Conservation (phyloP, 2,888 invertebrate genomes). For the Sylvicola cinctus region DNA sequence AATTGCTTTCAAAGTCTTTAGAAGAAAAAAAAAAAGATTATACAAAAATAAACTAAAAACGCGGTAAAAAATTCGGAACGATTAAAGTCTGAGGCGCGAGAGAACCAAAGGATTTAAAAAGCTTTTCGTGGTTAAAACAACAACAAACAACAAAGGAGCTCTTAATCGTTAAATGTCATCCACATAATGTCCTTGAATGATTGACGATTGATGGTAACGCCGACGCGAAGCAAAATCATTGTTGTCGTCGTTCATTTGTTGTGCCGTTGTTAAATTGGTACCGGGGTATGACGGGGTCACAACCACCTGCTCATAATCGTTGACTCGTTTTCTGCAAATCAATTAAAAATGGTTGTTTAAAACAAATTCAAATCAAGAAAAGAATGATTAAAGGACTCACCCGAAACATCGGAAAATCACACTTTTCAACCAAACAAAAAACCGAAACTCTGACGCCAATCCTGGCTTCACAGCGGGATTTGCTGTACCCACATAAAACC, state of each 20-base stretch:
- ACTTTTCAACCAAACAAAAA: constrained; percentile 58
- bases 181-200: constrained; percentile 33
- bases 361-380: constrained; percentile 3
- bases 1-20: no score
- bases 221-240: constrained; percentile 83
- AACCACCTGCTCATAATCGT: constrained; percentile 69
- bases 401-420: constrained; percentile 53
- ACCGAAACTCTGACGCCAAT: constrained; percentile 59
- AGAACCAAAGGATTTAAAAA: no score
- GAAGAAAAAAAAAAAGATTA: no score
- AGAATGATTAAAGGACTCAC: constrained; percentile 27
- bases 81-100: no score
- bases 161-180: constrained; percentile 6
- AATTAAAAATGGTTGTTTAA: constrained; percentile 5
- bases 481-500: constrained; percentile 86
- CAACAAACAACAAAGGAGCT: no score
- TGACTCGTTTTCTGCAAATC: constrained; percentile 43
- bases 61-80: no score
- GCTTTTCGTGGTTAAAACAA: no score
- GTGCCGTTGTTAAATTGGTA: constrained; percentile 49
- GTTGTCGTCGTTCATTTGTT: constrained; percentile 86
- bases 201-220: constrained; percentile 80
- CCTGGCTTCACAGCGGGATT: constrained; percentile 93
- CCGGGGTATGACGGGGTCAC: constrained; percentile 66
- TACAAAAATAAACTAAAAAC: no score